phyloP scores from a whole-genome alignment of 2,888 invertebrate genomes.

The Tipula vernalis region DNA sequence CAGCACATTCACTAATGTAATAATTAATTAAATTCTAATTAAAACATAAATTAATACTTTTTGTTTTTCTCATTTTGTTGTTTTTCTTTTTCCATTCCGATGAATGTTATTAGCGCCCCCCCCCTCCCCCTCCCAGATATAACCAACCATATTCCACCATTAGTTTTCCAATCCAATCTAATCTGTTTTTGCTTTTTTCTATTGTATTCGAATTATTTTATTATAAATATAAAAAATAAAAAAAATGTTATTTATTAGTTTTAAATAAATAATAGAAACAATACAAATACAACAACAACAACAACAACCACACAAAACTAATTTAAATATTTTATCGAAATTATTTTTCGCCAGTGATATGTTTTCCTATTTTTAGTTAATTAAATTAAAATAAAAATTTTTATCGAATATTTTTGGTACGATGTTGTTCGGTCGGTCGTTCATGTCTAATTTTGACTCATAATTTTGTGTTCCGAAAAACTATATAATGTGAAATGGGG shows the following conservation, averaged over 20 bases:
- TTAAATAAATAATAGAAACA: background rate
- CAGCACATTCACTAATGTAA: background rate
- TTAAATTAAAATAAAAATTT: background rate
- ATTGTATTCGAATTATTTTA: background rate
- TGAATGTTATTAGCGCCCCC: background rate
- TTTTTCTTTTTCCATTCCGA: background rate
- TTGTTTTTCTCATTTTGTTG: background rate
- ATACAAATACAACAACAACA: background rate
- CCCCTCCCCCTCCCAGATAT: background rate
- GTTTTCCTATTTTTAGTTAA: background rate
- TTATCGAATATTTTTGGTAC: background rate
- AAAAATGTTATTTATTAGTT: background rate
- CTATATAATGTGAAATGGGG: background rate
- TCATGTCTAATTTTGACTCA: background rate
- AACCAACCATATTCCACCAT: background rate
- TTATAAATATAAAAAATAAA: background rate
- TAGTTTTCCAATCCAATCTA: background rate
- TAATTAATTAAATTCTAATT: conserved; percentile 4
- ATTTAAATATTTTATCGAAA: background rate
- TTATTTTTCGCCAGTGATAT: background rate
- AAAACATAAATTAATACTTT: background rate
- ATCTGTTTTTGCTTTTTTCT: no score
- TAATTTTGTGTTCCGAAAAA: background rate
- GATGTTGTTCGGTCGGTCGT: background rate
- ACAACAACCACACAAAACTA: background rate